Evolutionary conservation across 2,113 vertebrate genomes (phyloP), one percentile per base, ranked within the genome.

Genomic region (Zosterops borbonicus): DNA sequence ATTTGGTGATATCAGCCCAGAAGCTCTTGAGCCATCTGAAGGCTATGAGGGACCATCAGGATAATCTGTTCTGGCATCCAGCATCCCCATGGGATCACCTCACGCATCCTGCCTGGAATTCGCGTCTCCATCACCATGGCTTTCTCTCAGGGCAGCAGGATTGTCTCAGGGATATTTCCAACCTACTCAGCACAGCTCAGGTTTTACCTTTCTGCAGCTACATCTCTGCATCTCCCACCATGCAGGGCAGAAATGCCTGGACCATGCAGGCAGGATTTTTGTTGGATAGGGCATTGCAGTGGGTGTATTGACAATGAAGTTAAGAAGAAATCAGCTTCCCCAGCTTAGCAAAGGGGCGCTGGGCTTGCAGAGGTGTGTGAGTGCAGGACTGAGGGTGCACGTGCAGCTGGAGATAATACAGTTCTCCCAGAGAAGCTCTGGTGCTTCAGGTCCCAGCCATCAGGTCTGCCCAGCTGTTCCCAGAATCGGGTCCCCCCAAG

Each of bases 31-130:
- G 67, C 29, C 46, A 18, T n/a, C 68, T 74, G 56, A 87, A 70
- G 11, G 49, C 44, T 67, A 10, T 28, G 65, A 95, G 31, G 17
- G n/a, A 79, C 17, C 69, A 37, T 41, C 28, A 60, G 22, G 14
- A 78, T 87, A 81, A 94, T 71, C 47, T 52, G 16, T 70, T 71
- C 60, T 44, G 69, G 44, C 44, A 78, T 42, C 35, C 69, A 89
- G 39, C 44, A 84, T 28, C 55, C 68, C 44, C 42, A 22, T 4
- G 69, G 80, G 33, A 83, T 67, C 83, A 50, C 29, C 19, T 23
- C 5, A 5, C 64, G n/a, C 22, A 76, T 71, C 56, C 49, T 68
- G 58, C 39, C 69, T 18, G 6, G 60, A 70, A 67, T 52, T 63
- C 27, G 19, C 12, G 0, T 24, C 37, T 92, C 44, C 42, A 67